Conservation (phyloP, 2,797 vertebrate species). For the Phylloscopus collybita region DNA sequence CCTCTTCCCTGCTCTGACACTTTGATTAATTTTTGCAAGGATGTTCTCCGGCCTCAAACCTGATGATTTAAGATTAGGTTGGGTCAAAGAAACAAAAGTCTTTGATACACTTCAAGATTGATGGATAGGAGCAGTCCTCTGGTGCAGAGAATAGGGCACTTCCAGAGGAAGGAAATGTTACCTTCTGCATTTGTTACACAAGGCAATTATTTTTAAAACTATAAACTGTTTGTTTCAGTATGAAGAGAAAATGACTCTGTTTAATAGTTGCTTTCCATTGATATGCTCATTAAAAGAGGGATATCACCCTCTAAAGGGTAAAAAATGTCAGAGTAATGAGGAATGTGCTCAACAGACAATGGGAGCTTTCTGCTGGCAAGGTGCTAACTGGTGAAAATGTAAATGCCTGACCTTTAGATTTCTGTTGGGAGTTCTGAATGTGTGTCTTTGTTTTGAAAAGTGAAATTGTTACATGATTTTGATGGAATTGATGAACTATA, state of each 20-base stretch:
- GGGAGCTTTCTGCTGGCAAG: neutral
- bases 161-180: neutral
- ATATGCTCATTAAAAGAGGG: neutral
- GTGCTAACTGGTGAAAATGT: neutral
- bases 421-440: neutral
- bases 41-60: neutral
- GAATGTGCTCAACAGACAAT: neutral
- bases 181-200: neutral
- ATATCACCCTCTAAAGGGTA: neutral
- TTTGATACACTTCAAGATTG: neutral
- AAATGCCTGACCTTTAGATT: conserved; percentile 40
- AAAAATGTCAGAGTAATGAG: neutral
- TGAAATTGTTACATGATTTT: neutral
- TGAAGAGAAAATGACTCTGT: neutral
- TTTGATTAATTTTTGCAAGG: conserved; percentile 13
- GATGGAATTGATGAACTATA: neutral
- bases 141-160: neutral
- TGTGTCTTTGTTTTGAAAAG: neutral
- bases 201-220: neutral
- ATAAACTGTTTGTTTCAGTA: neutral
- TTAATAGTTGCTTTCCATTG: neutral
- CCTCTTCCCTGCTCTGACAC: neutral
- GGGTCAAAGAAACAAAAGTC: neutral
- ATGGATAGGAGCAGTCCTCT: neutral
- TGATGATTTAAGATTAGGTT: neutral